phyloP scores from a whole-genome alignment of 2,888 invertebrate species.

The Camponotus fellah region DNA sequence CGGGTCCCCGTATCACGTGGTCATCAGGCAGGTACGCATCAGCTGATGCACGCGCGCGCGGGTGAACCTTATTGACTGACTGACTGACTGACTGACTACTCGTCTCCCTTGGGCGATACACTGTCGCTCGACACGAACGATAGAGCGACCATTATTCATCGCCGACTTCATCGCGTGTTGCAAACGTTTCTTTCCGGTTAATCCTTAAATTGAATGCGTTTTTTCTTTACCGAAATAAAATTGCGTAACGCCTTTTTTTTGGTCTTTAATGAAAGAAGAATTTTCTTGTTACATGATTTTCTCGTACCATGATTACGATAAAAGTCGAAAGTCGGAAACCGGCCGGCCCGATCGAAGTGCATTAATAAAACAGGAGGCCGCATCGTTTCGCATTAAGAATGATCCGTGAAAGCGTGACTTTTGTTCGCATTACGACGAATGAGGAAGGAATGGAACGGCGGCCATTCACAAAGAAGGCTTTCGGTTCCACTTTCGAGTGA shows the following conservation, averaged over 20 bases:
- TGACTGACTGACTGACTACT: constrained; percentile 53
- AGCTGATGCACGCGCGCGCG: constrained; percentile 72
- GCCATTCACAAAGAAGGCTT: constrained; percentile 18
- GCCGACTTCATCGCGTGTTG: constrained; percentile 11
- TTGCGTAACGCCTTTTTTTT: background rate
- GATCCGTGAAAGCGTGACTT: constrained; percentile 74
- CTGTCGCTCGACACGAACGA: constrained; percentile 38
- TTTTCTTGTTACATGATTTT: background rate
- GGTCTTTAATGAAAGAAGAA: constrained; percentile 14
- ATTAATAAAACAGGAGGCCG: constrained; percentile 68
- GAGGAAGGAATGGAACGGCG: constrained; percentile 64
- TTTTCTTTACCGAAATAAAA: background rate
- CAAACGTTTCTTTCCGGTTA: background rate
- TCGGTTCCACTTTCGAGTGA: constrained; percentile 22
- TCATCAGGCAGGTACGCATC: constrained; percentile 73
- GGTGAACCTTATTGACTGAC: constrained; percentile 68
- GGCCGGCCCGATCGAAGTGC: constrained; percentile 48
- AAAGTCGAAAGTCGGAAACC: constrained; percentile 65
- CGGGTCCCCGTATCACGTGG: constrained; percentile 75
- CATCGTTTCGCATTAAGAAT: constrained; percentile 53
- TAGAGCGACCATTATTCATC: background rate
- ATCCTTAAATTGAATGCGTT: background rate
- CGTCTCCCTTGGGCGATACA: constrained; percentile 42
- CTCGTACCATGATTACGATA: constrained; percentile 32
- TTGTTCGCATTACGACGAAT: constrained; percentile 72